Evolutionary conservation across 2,888 invertebrate species (phyloP).

Genomic region (Rapana venosa): DNA sequence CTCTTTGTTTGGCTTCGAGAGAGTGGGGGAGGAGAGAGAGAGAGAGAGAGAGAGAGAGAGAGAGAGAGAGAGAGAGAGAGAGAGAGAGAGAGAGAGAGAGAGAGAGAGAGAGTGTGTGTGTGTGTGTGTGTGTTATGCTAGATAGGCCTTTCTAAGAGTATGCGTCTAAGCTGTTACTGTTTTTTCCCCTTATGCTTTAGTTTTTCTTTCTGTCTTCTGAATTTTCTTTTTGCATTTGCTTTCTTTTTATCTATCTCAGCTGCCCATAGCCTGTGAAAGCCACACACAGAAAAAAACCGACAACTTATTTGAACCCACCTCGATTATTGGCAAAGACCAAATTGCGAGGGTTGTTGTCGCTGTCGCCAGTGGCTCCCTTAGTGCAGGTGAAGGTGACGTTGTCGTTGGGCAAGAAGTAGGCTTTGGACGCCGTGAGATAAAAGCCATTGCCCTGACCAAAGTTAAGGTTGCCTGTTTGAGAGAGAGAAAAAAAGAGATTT

Average conservation of each 20-base stretch:
- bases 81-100: too few relatives aligned
- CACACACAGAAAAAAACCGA: background rate
- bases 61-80: too few relatives aligned
- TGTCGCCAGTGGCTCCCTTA: background rate
- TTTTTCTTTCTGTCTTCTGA: too few relatives aligned
- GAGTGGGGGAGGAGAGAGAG: too few relatives aligned
- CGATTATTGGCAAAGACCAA: constrained; percentile 26
- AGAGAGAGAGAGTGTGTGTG: too few relatives aligned
- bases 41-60: too few relatives aligned
- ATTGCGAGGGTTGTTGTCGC: background rate
- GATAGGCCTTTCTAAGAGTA: too few relatives aligned
- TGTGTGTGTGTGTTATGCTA: too few relatives aligned
- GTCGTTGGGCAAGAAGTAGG: constrained; percentile 4
- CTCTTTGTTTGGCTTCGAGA: too few relatives aligned
- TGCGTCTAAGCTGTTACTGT: too few relatives aligned
- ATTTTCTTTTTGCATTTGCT: background rate
- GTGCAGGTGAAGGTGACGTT: constrained; percentile 31
- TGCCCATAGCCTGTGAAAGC: background rate
- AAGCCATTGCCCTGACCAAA: constrained; percentile 14
- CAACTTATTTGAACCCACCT: background rate
- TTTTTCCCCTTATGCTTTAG: too few relatives aligned
- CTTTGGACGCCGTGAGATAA: constrained; percentile 17
- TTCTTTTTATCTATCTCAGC: background rate
- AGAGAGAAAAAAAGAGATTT: background rate
- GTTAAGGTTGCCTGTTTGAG: constrained; percentile 6